Percentiles rank a stretch among this genome's conserved stretches.
phyloP scores from a whole-genome alignment of 2,797 vertebrate genomes.

The Pipistrellus pygmaeus region DNA sequence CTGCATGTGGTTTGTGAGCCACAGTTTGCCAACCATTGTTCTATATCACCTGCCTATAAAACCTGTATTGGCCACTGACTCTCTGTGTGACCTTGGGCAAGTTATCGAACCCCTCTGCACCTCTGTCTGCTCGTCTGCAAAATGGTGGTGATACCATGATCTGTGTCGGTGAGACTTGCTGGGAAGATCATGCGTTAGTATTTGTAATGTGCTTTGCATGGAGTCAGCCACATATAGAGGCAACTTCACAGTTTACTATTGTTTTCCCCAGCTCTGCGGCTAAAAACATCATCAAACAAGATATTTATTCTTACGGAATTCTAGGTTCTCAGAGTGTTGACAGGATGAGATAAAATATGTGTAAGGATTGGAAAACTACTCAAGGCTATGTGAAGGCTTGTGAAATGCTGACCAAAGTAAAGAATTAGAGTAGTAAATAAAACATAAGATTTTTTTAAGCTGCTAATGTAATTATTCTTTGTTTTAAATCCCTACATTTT shows the following conservation, averaged over 20 bases:
- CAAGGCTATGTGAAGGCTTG: neutral
- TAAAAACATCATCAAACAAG: constrained; percentile 42
- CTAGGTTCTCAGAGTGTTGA: constrained; percentile 45
- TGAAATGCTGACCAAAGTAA: constrained; percentile 30
- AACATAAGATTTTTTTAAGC: constrained; percentile 33
- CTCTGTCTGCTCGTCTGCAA: neutral
- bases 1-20: no score
- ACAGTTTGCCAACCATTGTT: no score
- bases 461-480: constrained; percentile 47
- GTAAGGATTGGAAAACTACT: constrained; percentile 18
- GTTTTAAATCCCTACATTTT: constrained; percentile 49
- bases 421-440: constrained; percentile 38
- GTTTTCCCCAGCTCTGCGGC: neutral
- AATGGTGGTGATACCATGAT: neutral
- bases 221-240: neutral
- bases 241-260: neutral
- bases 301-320: constrained; percentile 6
- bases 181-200: neutral
- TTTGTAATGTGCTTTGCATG: neutral
- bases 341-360: constrained; percentile 46
- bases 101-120: neutral
- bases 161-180: neutral
- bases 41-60: neutral
- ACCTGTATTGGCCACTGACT: neutral
- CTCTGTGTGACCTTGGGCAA: neutral